Evolutionary conservation across 2,888 invertebrate species (phyloP).

Genomic region (Lasioglossum malachurum): DNA sequence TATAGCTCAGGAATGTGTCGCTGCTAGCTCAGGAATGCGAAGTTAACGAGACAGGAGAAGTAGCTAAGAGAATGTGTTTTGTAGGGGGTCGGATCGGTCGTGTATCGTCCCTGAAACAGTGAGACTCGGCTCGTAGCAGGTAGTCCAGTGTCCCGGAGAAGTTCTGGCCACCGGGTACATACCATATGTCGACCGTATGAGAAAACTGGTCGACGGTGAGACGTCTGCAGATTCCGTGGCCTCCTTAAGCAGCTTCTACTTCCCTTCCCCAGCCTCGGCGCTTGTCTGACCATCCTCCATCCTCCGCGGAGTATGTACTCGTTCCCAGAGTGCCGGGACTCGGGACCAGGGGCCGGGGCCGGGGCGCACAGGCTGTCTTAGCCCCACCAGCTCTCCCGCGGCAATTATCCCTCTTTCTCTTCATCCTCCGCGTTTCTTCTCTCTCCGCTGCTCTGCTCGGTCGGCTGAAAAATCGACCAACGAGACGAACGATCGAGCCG

Average conservation of each 20-base stretch:
- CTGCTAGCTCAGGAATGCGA: background rate
- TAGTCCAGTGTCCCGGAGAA: slow-evolving; percentile 33
- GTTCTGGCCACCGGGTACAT: slow-evolving; percentile 72
- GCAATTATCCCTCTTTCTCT: slow-evolving; percentile 62
- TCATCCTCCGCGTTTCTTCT: background rate
- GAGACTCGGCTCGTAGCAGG: background rate
- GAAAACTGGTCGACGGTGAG: slow-evolving; percentile 79
- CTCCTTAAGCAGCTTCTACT: slow-evolving; percentile 76
- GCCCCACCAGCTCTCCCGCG: slow-evolving; percentile 39
- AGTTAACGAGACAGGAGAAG: background rate
- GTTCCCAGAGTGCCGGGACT: slow-evolving; percentile 61
- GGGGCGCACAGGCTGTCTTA: slow-evolving; percentile 46
- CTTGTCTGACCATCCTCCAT: slow-evolving; percentile 65
- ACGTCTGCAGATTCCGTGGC: slow-evolving; percentile 79
- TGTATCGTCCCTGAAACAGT: background rate
- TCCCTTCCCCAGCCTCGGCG: slow-evolving; percentile 52
- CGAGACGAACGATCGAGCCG: slow-evolving; percentile 46
- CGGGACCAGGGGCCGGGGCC: slow-evolving; percentile 14
- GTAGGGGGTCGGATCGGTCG: background rate
- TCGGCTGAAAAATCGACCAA: slow-evolving; percentile 25
- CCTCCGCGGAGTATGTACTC: slow-evolving; percentile 62
- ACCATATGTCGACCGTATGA: slow-evolving; percentile 80
- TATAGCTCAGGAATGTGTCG: background rate
- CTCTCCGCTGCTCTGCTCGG: background rate
- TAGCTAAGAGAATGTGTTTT: background rate